Conservation (phyloP, 2,888 invertebrate genomes). For the Tortrix viridana region DNA sequence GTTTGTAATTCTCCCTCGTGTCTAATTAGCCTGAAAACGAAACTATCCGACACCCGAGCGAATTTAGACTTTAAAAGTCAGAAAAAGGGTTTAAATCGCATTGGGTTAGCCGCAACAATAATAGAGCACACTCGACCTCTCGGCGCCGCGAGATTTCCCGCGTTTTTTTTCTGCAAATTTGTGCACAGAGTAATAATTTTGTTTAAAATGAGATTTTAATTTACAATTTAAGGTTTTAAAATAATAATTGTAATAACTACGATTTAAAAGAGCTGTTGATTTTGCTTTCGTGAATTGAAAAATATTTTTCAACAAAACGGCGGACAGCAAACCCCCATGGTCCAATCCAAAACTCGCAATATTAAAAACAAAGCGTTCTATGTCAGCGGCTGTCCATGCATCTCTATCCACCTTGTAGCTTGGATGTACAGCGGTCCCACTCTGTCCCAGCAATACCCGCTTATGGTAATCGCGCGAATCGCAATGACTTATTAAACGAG, state of each 20-base stretch:
- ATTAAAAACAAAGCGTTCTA: slow-evolving; percentile 11
- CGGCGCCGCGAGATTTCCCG: slow-evolving; percentile 67
- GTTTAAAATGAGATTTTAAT: not conserved
- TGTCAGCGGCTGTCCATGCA: not conserved
- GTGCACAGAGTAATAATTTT: slow-evolving; percentile 9
- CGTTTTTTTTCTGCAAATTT: slow-evolving; percentile 53
- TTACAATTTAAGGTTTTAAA: not conserved
- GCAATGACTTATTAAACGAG: slow-evolving; percentile 76
- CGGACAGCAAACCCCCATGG: not conserved
- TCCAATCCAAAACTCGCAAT: not conserved
- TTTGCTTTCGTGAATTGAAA: too few relatives aligned
- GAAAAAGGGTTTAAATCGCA: slow-evolving; percentile 49
- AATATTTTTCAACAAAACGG: not conserved
- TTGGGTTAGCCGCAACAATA: slow-evolving; percentile 53
- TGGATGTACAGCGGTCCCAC: slow-evolving; percentile 1
- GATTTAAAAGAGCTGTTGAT: too few relatives aligned
- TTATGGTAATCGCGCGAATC: slow-evolving; percentile 44
- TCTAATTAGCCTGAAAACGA: slow-evolving; percentile 81
- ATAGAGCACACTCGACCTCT: slow-evolving; percentile 78
- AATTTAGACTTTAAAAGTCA: slow-evolving; percentile 49
- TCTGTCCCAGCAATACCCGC: slow-evolving; percentile 12
- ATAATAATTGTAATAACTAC: too few relatives aligned
- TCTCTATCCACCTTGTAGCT: slow-evolving; percentile 15
- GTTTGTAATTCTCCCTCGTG: slow-evolving; percentile 55
- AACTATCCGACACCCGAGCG: slow-evolving; percentile 46